Evolutionary conservation across 1,140 invertebrate species (phyloP), one percentile per base, ranked within the genome.

Genomic region (Stegodyphus dumicola): DNA sequence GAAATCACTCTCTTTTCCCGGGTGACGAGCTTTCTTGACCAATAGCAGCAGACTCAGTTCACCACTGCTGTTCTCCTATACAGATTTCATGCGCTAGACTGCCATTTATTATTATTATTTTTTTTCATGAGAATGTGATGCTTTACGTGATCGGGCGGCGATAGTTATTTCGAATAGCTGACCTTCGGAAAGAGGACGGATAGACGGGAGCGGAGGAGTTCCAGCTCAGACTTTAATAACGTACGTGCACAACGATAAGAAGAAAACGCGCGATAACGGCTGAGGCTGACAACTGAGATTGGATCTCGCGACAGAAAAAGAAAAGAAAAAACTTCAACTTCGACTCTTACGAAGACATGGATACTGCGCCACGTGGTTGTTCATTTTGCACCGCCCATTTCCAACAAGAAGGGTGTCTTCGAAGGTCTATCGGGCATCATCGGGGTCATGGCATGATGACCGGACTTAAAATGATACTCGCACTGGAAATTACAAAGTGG

Each of bases 1-100:
- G 81, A 33, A 18, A n/a, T 7, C 73, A 17, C 74, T n/a, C 67
- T 76, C 65, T 84, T 49, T 71, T 80, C 78, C 78, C 78, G 78
- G 78, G 78, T 54, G 78, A 80, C 54, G 67, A 48, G 69, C 18
- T 56, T 71, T 64, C 78, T 80, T 80, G 52, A 18, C 78, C 78
- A 80, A 80, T 80, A n/a, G 69, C 69, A 67, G 65, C 17, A 74
- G 51, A 52, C 51, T 15, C 54, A 13, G 48, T 71, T 71, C 13
- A 4, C 10, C 69, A 11, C 13, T 67, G 13, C 66, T 18, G 13
- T 67, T 15, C 7, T 10, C 66, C 66, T n/a, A 33, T 33, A 33
- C 33, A 33, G 33, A 33, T 33, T 33, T 33, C 33, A 33, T 71
- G 13, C 51, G n/a, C 33, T 7, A 49, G 49, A 7, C n/a, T 53